Percentiles rank a stretch among this genome's conserved stretches.
These are phyloP conservation scores for Calliphora vomitoria DNA, from an alignment of 2,888 invertebrate genomes.

Conservation along the genomic window DNA sequence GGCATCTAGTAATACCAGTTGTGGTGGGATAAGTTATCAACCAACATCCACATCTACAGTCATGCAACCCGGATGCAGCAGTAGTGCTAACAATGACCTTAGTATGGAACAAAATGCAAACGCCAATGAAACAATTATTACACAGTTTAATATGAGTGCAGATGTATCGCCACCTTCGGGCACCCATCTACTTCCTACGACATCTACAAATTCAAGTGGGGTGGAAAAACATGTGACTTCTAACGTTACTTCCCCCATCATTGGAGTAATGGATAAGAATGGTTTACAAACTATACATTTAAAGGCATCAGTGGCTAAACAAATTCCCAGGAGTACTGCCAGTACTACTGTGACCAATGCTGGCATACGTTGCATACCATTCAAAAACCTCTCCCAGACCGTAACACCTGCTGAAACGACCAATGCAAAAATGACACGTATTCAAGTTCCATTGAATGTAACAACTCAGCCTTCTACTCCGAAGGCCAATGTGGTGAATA, in stretches of 20 bases:
- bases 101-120: conserved; percentile 19
- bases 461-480: conserved; percentile 13
- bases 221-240: not conserved
- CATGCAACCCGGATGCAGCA: not conserved
- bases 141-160: conserved; percentile 28
- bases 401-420: conserved; percentile 41
- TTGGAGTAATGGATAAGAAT: conserved; percentile 68
- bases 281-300: conserved; percentile 65
- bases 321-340: conserved; percentile 20
- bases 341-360: conserved; percentile 35
- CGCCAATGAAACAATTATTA: conserved; percentile 37
- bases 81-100: conserved; percentile 8
- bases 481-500: conserved; percentile 21
- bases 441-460: conserved; percentile 52
- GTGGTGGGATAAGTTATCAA: conserved; percentile 12
- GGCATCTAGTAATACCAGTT: conserved; percentile 31
- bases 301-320: conserved; percentile 47
- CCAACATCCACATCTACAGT: conserved; percentile 47
- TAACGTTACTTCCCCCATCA: conserved; percentile 47
- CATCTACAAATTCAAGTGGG: not conserved
- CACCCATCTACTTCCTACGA: not conserved
- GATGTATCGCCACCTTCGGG: conserved; percentile 28
- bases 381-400: conserved; percentile 68
- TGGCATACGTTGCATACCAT: conserved; percentile 72
- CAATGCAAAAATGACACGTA: conserved; percentile 59